These are phyloP conservation scores for Anthoptus insignis DNA, from an alignment of 2,888 invertebrate species.

Conservation along the genomic window DNA sequence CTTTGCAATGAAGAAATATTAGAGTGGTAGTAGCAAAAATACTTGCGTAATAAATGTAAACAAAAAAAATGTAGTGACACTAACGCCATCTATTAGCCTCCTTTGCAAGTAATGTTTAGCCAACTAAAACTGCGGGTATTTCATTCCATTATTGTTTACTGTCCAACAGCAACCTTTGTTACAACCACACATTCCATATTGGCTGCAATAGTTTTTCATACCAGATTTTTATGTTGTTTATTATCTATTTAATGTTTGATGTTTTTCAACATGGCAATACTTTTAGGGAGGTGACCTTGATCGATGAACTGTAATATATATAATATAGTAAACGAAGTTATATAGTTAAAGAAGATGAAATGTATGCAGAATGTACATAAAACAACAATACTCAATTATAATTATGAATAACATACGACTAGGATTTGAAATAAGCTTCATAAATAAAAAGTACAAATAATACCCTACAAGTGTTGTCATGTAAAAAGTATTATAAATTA, in stretches of 20 bases:
- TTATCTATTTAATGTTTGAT: slow-evolving; percentile 51
- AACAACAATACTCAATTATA: too few relatives aligned
- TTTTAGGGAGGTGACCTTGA: slow-evolving; percentile 20
- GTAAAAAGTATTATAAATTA: slow-evolving; percentile 7
- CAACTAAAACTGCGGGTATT: slow-evolving; percentile 64
- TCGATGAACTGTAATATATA: background rate
- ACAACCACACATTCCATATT: slow-evolving; percentile 71
- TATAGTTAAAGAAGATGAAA: too few relatives aligned
- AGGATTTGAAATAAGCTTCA: too few relatives aligned
- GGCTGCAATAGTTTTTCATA: slow-evolving; percentile 74
- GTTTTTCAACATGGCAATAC: slow-evolving; percentile 29
- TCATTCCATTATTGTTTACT: slow-evolving; percentile 65
- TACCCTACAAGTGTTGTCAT: slow-evolving; percentile 16
- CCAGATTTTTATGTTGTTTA: slow-evolving; percentile 59
- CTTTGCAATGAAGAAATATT: too few relatives aligned
- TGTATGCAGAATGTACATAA: too few relatives aligned
- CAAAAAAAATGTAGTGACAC: too few relatives aligned
- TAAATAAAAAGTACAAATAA: background rate
- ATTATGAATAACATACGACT: too few relatives aligned
- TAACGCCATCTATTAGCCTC: slow-evolving; percentile 43
- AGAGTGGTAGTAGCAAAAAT: too few relatives aligned
- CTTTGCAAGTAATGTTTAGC: slow-evolving; percentile 26
- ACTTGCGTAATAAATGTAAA: too few relatives aligned
- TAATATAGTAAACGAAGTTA: too few relatives aligned
- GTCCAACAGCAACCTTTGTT: slow-evolving; percentile 49